These are phyloP conservation scores for Coelogynopora nodosa DNA, from an alignment of 2,888 invertebrate genomes.

Conservation along the genomic window DNA sequence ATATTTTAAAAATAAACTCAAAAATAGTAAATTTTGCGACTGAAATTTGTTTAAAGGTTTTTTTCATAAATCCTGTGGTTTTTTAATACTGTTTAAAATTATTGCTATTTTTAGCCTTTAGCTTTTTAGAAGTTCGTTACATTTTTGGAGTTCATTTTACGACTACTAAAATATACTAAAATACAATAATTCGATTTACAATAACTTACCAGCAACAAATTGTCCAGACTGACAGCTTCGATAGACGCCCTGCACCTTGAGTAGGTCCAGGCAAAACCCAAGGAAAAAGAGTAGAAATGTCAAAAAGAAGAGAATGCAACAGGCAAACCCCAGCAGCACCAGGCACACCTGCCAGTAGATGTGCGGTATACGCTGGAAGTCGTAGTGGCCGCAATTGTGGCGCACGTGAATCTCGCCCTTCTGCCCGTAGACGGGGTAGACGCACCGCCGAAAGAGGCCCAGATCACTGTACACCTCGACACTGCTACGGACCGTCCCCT, in stretches of 20 bases:
- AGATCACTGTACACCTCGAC: constrained; percentile 37
- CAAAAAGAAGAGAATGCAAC: constrained; percentile 38
- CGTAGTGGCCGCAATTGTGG: constrained; percentile 39
- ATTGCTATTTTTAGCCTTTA: too few species aligned
- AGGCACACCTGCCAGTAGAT: constrained; percentile 39
- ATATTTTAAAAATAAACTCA: too few species aligned
- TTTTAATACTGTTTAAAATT: too few species aligned
- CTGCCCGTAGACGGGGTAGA: constrained; percentile 22
- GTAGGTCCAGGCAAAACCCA: constrained; percentile 41
- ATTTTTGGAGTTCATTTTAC: too few species aligned
- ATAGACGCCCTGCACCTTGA: constrained; percentile 26
- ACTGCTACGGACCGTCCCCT: constrained; percentile 16
- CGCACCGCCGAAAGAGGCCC: constrained; percentile 40
- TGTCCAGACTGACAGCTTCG: constrained; percentile 41
- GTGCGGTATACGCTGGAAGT: constrained; percentile 38
- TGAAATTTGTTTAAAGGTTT: too few species aligned
- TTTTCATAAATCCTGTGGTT: too few species aligned
- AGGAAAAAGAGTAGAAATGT: constrained; percentile 40
- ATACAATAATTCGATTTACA: too few species aligned
- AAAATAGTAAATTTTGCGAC: too few species aligned
- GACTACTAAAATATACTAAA: too few species aligned
- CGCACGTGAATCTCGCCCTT: not conserved
- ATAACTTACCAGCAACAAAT: constrained; percentile 37
- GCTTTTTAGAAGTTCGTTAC: too few species aligned
- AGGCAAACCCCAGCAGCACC: constrained; percentile 22